phyloP scores from a whole-genome alignment of 2,888 invertebrate genomes.

The Apamea epomidion region DNA sequence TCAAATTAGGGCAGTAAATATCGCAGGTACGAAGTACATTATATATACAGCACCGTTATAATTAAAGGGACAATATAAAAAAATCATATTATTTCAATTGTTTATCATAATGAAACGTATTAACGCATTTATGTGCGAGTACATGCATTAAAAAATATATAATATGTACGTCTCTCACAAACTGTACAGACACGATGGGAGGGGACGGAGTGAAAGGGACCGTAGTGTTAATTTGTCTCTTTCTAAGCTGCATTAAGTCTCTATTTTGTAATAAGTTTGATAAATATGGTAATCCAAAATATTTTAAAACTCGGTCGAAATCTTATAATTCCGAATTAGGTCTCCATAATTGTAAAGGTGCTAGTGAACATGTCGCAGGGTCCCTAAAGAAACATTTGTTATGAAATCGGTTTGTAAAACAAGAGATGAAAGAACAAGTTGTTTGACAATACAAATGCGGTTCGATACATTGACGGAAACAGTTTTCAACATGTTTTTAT shows the following conservation, averaged over 20 bases:
- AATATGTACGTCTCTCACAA: neutral
- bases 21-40: neutral
- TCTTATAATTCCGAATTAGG: neutral
- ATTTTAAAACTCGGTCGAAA: too few species aligned
- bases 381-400: neutral
- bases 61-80: neutral
- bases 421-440: neutral
- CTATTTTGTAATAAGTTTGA: neutral
- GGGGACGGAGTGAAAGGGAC: neutral
- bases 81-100: neutral
- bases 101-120: too few species aligned
- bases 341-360: neutral
- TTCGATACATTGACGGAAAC: neutral
- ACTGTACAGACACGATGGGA: neutral
- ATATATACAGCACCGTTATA: neutral
- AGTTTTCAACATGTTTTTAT: neutral
- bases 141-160: neutral
- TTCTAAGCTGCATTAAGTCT: neutral
- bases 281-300: neutral
- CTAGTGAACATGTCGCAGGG: neutral
- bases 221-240: neutral
- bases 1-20: neutral
- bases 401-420: neutral
- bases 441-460: neutral
- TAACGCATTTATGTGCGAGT: too few species aligned